These are phyloP conservation scores for Odontophorus gujanensis DNA, from an alignment of 2,113 vertebrate species.

Conservation along the genomic window DNA sequence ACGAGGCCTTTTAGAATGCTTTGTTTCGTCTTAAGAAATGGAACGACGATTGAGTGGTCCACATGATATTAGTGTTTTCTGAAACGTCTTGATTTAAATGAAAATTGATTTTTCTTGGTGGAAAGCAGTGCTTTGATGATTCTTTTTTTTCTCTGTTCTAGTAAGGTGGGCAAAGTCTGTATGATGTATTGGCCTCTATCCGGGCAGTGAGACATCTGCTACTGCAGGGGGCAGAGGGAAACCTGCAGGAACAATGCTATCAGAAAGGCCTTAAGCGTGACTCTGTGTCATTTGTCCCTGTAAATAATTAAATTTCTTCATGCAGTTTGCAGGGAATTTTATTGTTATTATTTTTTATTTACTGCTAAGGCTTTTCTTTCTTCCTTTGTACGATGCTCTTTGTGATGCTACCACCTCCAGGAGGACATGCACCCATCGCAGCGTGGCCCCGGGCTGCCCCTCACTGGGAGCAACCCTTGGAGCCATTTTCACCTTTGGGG, in stretches of 20 bases:
- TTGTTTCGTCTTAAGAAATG: not conserved
- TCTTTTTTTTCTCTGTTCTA: not conserved
- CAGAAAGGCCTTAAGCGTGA: not conserved
- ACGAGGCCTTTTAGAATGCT: not conserved
- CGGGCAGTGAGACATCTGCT: not conserved
- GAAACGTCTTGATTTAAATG: not conserved
- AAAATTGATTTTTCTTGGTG: not conserved
- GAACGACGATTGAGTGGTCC: not conserved
- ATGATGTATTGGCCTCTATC: not conserved
- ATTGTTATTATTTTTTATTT: too few species aligned
- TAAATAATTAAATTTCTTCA: not conserved
- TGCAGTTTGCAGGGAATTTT: not conserved
- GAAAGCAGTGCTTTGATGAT: not conserved
- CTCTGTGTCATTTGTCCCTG: fast-evolving
- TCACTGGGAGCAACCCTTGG: not conserved
- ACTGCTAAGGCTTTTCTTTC: not conserved
- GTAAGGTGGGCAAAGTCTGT: not conserved
- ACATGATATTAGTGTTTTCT: not conserved
- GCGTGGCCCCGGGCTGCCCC: not conserved
- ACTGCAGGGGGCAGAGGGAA: not conserved
- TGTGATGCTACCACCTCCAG: not conserved
- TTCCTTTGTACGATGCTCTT: not conserved
- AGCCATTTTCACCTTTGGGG: not conserved
- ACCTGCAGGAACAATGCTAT: not conserved
- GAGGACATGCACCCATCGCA: fast-evolving